Conservation (phyloP, 2,797 vertebrate genomes). For the Kryptopterus vitreolus region DNA sequence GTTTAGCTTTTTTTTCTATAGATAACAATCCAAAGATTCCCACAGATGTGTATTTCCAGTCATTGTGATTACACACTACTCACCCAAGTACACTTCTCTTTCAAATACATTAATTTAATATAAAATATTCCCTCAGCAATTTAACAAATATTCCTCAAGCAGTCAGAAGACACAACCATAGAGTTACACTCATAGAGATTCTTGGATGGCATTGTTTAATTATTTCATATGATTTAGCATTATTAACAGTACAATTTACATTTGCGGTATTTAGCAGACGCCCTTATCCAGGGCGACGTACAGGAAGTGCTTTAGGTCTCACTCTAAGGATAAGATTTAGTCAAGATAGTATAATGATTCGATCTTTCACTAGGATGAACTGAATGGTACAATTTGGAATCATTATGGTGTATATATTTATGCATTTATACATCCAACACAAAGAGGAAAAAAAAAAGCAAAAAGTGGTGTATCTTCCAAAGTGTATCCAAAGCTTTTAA, state of each 20-base stretch:
- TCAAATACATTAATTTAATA: neutral
- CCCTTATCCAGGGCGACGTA: no score
- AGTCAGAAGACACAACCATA: no score
- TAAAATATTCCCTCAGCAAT: no score
- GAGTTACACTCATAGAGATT: neutral
- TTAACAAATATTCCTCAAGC: neutral
- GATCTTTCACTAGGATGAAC: neutral
- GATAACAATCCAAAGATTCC: neutral
- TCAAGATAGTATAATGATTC: no score
- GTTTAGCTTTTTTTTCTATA: slow-evolving; percentile 40
- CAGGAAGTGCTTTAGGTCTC: no score
- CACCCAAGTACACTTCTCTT: neutral
- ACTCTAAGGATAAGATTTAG: no score
- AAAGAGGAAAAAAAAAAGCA: neutral
- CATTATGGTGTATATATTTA: neutral
- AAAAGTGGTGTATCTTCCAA: neutral
- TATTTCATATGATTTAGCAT: no score
- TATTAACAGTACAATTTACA: no score
- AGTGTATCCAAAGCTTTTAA: neutral
- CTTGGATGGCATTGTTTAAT: neutral
- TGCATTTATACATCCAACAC: neutral
- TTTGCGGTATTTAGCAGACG: no score
- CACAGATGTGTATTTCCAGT: neutral
- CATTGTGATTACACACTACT: slow-evolving; percentile 13
- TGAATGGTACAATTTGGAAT: neutral